Evolutionary conservation across 2,797 vertebrate species (phyloP).

Genomic region (Enteromius trimaculatus): DNA sequence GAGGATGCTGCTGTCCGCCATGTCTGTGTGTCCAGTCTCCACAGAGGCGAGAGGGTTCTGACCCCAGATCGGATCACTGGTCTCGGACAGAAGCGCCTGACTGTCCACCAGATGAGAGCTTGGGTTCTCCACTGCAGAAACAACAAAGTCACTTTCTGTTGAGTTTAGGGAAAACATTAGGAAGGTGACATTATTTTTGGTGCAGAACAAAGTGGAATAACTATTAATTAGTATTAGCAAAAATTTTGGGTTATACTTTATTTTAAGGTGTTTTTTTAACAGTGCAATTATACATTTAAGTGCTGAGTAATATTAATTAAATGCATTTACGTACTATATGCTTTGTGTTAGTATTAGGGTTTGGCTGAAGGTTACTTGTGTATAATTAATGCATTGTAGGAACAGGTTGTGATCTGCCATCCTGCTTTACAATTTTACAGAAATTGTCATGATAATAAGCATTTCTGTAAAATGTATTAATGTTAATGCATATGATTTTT

Average conservation of each 20-base stretch:
- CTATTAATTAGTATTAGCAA: too few relatives aligned
- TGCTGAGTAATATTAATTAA: not conserved
- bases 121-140: conserved; percentile 38
- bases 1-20: conserved; percentile 26
- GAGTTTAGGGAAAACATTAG: not conserved
- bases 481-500: not conserved
- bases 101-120: conserved; percentile 31
- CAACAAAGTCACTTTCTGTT: not conserved
- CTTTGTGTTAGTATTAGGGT: not conserved
- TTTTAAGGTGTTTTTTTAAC: not conserved
- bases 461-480: too few relatives aligned
- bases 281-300: not conserved
- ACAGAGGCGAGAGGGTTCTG: conserved; percentile 31
- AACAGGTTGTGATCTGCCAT: not conserved
- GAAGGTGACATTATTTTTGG: not conserved
- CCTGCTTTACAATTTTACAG: not conserved
- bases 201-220: not conserved
- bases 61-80: conserved; percentile 51
- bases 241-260: not conserved
- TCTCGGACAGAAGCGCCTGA: conserved; percentile 45
- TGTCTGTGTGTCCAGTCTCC: conserved; percentile 48
- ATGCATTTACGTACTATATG: not conserved
- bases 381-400: not conserved
- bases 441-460: not conserved
- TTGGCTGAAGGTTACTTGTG: not conserved